Evolutionary conservation across 2,888 invertebrate genomes (phyloP).

Genomic region (Microplitis deprimator): DNA sequence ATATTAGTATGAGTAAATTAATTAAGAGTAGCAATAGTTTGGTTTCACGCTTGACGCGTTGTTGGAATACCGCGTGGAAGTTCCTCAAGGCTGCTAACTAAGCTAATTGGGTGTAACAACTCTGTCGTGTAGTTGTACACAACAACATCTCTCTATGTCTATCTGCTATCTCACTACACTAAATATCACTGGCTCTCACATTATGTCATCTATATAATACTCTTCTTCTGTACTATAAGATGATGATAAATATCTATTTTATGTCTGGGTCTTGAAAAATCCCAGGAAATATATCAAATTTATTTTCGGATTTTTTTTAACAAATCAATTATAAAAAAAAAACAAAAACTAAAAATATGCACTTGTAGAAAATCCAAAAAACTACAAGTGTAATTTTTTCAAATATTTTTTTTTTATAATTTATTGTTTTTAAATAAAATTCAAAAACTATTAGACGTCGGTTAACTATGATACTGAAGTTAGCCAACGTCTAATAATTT

Average conservation of each 20-base stretch:
- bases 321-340: too few relatives aligned
- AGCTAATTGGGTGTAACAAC: conserved; percentile 65
- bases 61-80: conserved; percentile 42
- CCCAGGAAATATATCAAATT: too few relatives aligned
- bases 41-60: conserved; percentile 25
- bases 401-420: too few relatives aligned
- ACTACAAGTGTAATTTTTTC: too few relatives aligned
- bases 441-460: too few relatives aligned
- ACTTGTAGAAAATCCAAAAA: too few relatives aligned
- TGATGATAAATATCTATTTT: background rate
- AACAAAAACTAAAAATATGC: too few relatives aligned
- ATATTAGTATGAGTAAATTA: conserved; percentile 5
- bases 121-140: conserved; percentile 51
- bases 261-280: background rate
- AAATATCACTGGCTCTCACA: conserved; percentile 5
- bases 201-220: background rate
- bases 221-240: background rate
- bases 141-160: conserved; percentile 25
- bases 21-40: conserved; percentile 33
- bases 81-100: conserved; percentile 61
- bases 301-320: too few relatives aligned
- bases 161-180: conserved; percentile 5
- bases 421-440: too few relatives aligned
- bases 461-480: too few relatives aligned
- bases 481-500: too few relatives aligned